These are phyloP conservation scores for Bathynomus jamesi DNA, from an alignment of 1,140 invertebrate species.

Conservation along the genomic window DNA sequence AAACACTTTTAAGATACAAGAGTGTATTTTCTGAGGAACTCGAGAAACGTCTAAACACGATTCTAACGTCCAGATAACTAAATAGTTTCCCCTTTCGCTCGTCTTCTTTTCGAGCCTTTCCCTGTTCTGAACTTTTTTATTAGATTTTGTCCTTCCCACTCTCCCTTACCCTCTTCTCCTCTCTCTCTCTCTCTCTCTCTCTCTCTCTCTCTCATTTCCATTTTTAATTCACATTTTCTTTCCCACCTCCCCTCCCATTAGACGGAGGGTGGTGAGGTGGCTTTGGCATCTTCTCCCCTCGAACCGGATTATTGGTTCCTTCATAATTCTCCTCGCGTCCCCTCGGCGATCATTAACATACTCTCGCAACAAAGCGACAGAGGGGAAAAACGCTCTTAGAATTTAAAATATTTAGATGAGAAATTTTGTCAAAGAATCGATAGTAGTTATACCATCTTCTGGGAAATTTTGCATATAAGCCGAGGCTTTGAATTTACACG, in stretches of 20 bases:
- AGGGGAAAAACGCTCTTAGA: background rate
- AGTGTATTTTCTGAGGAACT: too few relatives aligned
- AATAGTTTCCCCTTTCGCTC: too few relatives aligned
- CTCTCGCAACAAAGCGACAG: background rate
- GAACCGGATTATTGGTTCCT: background rate
- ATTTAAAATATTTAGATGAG: too few relatives aligned
- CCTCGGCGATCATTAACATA: background rate
- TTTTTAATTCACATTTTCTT: background rate
- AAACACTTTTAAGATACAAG: too few relatives aligned
- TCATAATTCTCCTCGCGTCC: background rate
- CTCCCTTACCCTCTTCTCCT: background rate
- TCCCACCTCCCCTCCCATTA: background rate
- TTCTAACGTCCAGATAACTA: too few relatives aligned
- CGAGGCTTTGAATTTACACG: too few relatives aligned
- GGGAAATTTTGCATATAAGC: too few relatives aligned
- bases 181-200: background rate
- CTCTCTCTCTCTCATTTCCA: background rate
- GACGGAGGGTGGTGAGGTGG: background rate
- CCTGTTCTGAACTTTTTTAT: too few relatives aligned
- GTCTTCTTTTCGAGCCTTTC: too few relatives aligned
- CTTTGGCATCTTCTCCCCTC: background rate
- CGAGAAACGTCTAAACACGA: too few relatives aligned
- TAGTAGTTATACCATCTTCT: too few relatives aligned
- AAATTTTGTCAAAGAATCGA: too few relatives aligned
- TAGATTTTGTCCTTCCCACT: background rate